Evolutionary conservation across 92 coral and sea anemone species (phyloP), one percentile per base, ranked within the genome.

Genomic region (Siderastrea siderea): DNA sequence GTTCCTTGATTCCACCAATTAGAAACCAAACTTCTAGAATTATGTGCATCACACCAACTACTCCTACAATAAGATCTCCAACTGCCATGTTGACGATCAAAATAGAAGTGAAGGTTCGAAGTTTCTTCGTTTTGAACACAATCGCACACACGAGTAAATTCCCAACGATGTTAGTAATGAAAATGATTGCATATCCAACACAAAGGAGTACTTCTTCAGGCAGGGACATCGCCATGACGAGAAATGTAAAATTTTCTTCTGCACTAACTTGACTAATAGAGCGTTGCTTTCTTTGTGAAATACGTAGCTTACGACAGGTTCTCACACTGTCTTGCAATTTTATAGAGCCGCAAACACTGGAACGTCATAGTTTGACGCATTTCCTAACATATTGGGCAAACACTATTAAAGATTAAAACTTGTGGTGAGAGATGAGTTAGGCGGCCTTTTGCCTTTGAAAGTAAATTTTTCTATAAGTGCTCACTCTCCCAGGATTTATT

Each of bases 41-140:
- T 13, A 94, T 83, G 81, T 94, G 97, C 14, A 90, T 71, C 19
- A 89, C 19, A 1, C 94, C 92, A 79, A 82, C 84, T 0, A 84
- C 68, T 11, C 97, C 97, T 8, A 94, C 83, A 5, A 86, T 57
- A 7, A 94, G 55, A 53, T 94, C 97, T 2, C 95, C 87, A 8
- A 80, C 75, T 4, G 97, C 95, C 61, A 94, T 85, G 75, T 90
- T 94, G 12, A 92, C 95, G 12, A 94, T 53, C 81, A 94, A 57
- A 78, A 77, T 81, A 0, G 92, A 86, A 13, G 97, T 92, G 45
- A 94, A 86, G 46, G 84, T 94, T 3, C 87, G 93, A 16, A 92
- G 88, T 14, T 68, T 75, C 79, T 90, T 94, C 38, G 78, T 89
- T 47, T 77, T 81, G 57, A 69, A 47, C 38, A 94, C 92, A 11